A percentile compares a stretch with the other conserved stretches of the same genome.
These are phyloP conservation scores for Trachelipus rathkii DNA, from an alignment of 1,140 invertebrate species.

Conservation along the genomic window DNA sequence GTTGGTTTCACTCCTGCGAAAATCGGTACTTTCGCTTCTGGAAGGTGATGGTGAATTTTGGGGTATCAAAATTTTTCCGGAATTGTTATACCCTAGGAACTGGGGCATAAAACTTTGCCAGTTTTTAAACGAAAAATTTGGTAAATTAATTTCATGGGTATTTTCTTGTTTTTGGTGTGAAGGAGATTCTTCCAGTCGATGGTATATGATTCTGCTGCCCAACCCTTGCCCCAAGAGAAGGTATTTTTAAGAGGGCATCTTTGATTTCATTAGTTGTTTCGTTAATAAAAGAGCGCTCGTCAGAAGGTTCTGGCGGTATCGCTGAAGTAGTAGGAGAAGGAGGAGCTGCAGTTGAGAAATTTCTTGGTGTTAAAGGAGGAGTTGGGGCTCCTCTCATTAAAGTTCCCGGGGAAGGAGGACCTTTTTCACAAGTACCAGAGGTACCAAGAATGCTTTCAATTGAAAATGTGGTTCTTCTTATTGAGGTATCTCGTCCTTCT, in stretches of 20 bases:
- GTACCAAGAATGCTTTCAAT: conserved; percentile 42
- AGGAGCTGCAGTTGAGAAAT: not conserved
- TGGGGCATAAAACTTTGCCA: not conserved
- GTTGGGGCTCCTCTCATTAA: conserved; percentile 42
- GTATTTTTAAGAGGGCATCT: not conserved
- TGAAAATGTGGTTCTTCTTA: conserved; percentile 38
- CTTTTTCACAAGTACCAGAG: conserved; percentile 29
- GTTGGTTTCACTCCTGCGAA: too few species aligned
- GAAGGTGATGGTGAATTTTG: too few species aligned
- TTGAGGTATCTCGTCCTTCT: conserved; percentile 24
- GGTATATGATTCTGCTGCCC: not conserved
- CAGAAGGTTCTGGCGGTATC: not conserved
- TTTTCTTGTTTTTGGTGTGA: not conserved
- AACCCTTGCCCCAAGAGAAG: not conserved
- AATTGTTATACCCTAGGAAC: not conserved
- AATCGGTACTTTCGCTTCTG: too few species aligned
- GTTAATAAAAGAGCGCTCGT: not conserved
- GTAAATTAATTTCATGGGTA: not conserved
- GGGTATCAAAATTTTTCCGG: not conserved
- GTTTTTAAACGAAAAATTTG: not conserved
- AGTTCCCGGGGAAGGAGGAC: conserved; percentile 41
- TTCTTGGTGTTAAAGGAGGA: conserved; percentile 10
- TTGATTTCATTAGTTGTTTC: not conserved
- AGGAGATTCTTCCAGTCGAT: not conserved
- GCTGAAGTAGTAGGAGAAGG: not conserved